These are phyloP conservation scores for Periophthalmus modestus DNA, from an alignment of 2,113 vertebrate species.

Conservation along the genomic window DNA sequence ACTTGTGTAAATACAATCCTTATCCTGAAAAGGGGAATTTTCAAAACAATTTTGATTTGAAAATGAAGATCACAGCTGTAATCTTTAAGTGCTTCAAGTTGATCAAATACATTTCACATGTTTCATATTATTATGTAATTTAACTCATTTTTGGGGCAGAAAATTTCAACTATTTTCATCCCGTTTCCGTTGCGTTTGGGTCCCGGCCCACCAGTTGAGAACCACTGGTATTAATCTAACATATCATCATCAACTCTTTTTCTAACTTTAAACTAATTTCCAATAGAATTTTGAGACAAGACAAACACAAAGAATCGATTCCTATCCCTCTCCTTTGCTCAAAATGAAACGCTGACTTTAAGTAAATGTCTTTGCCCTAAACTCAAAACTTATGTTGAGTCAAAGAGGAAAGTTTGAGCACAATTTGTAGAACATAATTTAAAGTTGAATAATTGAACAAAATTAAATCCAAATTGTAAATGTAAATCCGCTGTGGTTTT, in stretches of 20 bases:
- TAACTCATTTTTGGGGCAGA: neutral
- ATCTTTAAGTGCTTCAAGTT: neutral
- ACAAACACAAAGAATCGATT: constrained; percentile 27
- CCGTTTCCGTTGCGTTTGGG: neutral
- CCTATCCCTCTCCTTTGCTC: constrained; percentile 20
- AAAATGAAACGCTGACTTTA: neutral
- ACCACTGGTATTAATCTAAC: constrained; percentile 14
- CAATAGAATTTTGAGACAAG: constrained; percentile 41
- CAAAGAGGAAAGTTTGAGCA: neutral
- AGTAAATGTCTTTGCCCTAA: neutral
- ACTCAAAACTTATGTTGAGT: neutral
- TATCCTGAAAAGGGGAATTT: too few species aligned
- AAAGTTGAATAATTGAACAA: too few species aligned
- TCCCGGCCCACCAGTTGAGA: neutral
- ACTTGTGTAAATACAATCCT: neutral
- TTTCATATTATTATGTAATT: neutral
- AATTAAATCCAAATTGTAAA: neutral
- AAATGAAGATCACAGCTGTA: neutral
- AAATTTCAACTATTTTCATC: neutral
- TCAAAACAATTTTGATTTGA: neutral
- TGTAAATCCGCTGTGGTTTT: neutral
- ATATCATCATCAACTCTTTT: constrained; percentile 46
- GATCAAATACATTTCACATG: neutral
- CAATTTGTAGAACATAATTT: neutral
- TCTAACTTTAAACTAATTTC: constrained; percentile 44